These are phyloP conservation scores for Cephus sareptanus DNA, from an alignment of 2,888 invertebrate species.

Conservation along the genomic window DNA sequence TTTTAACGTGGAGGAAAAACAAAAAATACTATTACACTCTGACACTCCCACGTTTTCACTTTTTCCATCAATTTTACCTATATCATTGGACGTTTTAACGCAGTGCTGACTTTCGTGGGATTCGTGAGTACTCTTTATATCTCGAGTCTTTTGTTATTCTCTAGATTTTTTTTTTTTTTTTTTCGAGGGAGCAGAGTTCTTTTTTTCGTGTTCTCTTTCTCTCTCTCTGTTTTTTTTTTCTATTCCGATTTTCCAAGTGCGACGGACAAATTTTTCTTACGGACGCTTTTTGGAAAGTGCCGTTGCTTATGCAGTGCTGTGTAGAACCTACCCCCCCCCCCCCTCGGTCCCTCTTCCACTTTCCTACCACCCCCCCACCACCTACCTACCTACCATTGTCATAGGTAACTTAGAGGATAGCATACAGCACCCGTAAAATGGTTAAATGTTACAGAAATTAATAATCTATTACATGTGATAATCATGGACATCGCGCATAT, in stretches of 20 bases:
- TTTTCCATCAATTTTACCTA: not conserved
- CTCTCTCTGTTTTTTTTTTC: constrained; percentile 9
- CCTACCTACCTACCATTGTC: constrained; percentile 32
- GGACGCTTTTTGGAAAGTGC: constrained; percentile 26
- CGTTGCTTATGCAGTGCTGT: constrained; percentile 24
- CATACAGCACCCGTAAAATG: constrained; percentile 28
- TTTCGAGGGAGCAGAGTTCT: constrained; percentile 8
- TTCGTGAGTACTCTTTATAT: not conserved
- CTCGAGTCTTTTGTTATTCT: not conserved
- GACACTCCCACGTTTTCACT: not conserved
- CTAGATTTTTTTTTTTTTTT: not conserved
- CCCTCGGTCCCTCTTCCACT: not conserved
- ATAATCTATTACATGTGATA: constrained; percentile 79
- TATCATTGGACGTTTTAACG: not conserved
- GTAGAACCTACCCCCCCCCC: constrained; percentile 15
- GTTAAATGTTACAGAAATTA: constrained; percentile 69
- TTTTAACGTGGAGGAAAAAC: not conserved
- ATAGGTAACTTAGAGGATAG: constrained; percentile 34
- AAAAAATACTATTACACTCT: not conserved
- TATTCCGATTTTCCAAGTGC: constrained; percentile 6
- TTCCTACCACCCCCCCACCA: not conserved
- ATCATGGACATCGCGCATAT: constrained; percentile 69
- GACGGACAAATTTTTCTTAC: constrained; percentile 6
- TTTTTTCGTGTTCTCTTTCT: constrained; percentile 8
- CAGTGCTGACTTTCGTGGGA: not conserved